These are phyloP conservation scores for Aphodius sticticus DNA, from an alignment of 2,888 invertebrate species.

Conservation along the genomic window DNA sequence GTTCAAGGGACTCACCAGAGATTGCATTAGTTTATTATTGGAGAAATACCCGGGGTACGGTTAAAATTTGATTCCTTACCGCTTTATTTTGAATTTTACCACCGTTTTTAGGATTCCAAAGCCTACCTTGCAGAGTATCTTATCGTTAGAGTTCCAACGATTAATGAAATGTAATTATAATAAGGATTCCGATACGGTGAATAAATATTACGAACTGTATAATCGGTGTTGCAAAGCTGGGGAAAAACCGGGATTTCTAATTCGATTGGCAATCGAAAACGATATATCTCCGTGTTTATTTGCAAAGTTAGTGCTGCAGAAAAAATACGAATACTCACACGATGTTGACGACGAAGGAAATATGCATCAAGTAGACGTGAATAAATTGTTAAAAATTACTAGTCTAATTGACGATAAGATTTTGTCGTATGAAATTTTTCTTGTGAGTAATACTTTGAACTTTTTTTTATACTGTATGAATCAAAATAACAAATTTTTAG, in stretches of 20 bases:
- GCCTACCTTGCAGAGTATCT: constrained; percentile 74
- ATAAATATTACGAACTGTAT: constrained; percentile 60
- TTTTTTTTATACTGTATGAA: neutral
- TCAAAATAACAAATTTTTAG: constrained; percentile 60
- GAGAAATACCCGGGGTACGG: constrained; percentile 12
- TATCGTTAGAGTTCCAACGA: constrained; percentile 70
- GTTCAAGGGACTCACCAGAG: constrained; percentile 6
- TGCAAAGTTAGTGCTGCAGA: constrained; percentile 67
- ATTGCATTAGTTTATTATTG: constrained; percentile 4
- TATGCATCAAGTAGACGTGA: constrained; percentile 60
- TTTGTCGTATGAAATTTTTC: constrained; percentile 76
- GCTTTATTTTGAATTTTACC: constrained; percentile 6
- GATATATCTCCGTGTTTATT: constrained; percentile 67
- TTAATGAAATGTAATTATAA: constrained; percentile 70
- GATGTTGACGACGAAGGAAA: constrained; percentile 42
- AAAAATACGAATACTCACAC: constrained; percentile 55
- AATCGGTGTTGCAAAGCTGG: constrained; percentile 56
- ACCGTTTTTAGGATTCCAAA: constrained; percentile 62
- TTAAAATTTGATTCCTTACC: neutral
- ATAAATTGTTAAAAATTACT: constrained; percentile 72
- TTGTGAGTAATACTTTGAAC: constrained; percentile 64
- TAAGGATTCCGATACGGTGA: constrained; percentile 66
- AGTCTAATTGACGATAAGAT: constrained; percentile 74
- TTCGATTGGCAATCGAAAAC: constrained; percentile 65
- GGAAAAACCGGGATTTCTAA: constrained; percentile 67